Conservation (phyloP, 2,888 invertebrate species). For the Zonitis immaculata region DNA sequence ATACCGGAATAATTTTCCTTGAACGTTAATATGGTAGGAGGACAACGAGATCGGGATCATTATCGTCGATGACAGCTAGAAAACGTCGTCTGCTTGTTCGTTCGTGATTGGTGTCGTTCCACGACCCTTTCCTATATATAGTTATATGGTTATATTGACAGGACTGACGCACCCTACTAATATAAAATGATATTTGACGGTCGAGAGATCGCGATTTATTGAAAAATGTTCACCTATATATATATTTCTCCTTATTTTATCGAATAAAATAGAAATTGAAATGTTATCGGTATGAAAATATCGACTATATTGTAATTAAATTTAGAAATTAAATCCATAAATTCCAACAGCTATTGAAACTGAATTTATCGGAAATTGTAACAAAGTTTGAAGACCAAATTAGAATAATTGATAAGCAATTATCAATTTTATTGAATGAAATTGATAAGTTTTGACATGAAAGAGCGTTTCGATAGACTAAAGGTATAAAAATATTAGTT, state of each 20-base stretch:
- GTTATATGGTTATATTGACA: conserved; percentile 29
- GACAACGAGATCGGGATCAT: conserved; percentile 33
- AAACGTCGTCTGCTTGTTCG: conserved; percentile 18
- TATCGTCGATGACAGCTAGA: conserved; percentile 33
- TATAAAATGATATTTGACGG: too few species aligned
- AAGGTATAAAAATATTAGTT: too few species aligned
- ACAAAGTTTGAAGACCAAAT: too few species aligned
- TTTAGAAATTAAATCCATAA: neutral
- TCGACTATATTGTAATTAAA: neutral
- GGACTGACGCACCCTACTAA: conserved; percentile 31
- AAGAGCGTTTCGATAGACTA: too few species aligned
- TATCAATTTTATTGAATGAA: too few species aligned
- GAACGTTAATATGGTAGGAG: conserved; percentile 29
- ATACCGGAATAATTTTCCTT: conserved; percentile 4
- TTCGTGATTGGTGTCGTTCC: conserved; percentile 26
- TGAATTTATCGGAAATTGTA: too few species aligned
- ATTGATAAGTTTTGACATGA: too few species aligned
- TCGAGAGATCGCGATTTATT: conserved; percentile 29
- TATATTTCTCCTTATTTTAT: conserved; percentile 13
- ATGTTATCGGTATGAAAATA: too few species aligned
- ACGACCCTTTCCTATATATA: conserved; percentile 12
- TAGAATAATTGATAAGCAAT: too few species aligned
- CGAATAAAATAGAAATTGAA: neutral
- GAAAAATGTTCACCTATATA: conserved; percentile 24
- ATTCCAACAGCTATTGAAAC: too few species aligned